Evolutionary conservation across 2,888 invertebrate genomes (phyloP).

Genomic region (Cheilosia vulpina): DNA sequence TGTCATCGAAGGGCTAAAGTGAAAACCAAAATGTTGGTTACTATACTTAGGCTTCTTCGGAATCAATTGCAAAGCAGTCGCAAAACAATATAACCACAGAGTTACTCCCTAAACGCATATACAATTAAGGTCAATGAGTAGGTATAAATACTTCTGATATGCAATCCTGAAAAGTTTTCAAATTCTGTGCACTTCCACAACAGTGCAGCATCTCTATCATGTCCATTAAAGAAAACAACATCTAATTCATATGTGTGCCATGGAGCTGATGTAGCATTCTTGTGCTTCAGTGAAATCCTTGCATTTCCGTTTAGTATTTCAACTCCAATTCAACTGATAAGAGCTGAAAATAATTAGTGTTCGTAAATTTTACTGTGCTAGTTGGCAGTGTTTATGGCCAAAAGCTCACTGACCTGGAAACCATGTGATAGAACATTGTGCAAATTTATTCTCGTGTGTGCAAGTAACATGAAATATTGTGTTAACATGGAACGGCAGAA

Average conservation of each 20-base stretch:
- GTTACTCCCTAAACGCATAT: too few relatives aligned
- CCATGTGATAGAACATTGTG: conserved; percentile 69
- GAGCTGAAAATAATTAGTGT: conserved; percentile 66
- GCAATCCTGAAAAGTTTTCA: not conserved
- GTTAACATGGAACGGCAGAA: conserved; percentile 29
- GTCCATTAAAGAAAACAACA: not conserved
- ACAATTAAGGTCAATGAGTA: too few relatives aligned
- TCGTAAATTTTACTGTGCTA: conserved; percentile 64
- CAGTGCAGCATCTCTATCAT: not conserved
- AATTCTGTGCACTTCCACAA: not conserved
- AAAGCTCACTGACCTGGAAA: conserved; percentile 73
- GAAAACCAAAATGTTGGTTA: too few relatives aligned
- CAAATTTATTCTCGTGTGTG: conserved; percentile 60
- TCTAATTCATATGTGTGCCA: conserved; percentile 1
- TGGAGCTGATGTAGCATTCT: conserved; percentile 3
- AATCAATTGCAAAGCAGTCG: too few relatives aligned
- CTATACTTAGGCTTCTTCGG: too few relatives aligned
- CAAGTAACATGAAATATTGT: conserved; percentile 54
- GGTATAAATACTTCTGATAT: too few relatives aligned
- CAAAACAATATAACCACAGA: too few relatives aligned
- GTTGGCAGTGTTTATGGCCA: conserved; percentile 65
- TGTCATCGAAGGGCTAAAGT: too few relatives aligned
- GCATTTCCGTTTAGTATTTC: conserved; percentile 51
- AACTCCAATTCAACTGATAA: conserved; percentile 62
- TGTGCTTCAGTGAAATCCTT: conserved; percentile 20